phyloP scores from a whole-genome alignment of 2,797 vertebrate species.

The Triplophysa bombifrons region DNA sequence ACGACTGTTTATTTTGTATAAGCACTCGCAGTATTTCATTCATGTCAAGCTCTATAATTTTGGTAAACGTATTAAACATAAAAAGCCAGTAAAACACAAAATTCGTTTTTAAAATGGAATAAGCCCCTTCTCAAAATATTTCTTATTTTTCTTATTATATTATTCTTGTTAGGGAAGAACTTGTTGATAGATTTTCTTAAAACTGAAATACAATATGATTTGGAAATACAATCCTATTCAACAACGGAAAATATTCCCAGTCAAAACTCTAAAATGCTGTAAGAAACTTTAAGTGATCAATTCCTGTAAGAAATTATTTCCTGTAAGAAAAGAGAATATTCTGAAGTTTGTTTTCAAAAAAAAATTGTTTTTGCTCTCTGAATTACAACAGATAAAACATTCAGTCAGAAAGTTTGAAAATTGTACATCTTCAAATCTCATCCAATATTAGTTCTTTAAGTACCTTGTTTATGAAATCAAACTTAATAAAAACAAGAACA shows the following conservation, averaged over 20 bases:
- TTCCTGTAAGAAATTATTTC: conserved; percentile 45
- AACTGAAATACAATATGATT: conserved; percentile 45
- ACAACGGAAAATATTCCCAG: conserved; percentile 40
- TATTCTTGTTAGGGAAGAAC: conserved; percentile 64
- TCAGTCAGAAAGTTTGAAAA: not conserved
- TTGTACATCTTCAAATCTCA: conserved; percentile 3
- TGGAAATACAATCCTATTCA: conserved; percentile 50
- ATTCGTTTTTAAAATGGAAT: conserved; percentile 63
- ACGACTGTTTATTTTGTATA: conserved; percentile 43
- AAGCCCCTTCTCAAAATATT: conserved; percentile 62
- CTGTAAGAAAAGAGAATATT: conserved; percentile 55
- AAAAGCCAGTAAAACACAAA: conserved; percentile 64
- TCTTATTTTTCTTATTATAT: too few species aligned
- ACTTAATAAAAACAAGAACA: conserved; percentile 50
- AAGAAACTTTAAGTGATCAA: conserved; percentile 59
- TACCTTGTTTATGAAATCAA: conserved; percentile 68
- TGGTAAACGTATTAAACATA: conserved; percentile 69
- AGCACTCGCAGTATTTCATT: conserved; percentile 41
- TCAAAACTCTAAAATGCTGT: conserved; percentile 64
- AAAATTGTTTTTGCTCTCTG: conserved; percentile 2
- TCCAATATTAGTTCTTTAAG: conserved; percentile 47
- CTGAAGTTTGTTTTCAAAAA: conserved; percentile 49
- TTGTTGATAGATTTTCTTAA: conserved; percentile 46
- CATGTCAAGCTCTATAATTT: conserved; percentile 54
- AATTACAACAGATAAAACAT: conserved; percentile 9